Evolutionary conservation across 2,113 vertebrate genomes (phyloP).

Genomic region (Oriolus oriolus): DNA sequence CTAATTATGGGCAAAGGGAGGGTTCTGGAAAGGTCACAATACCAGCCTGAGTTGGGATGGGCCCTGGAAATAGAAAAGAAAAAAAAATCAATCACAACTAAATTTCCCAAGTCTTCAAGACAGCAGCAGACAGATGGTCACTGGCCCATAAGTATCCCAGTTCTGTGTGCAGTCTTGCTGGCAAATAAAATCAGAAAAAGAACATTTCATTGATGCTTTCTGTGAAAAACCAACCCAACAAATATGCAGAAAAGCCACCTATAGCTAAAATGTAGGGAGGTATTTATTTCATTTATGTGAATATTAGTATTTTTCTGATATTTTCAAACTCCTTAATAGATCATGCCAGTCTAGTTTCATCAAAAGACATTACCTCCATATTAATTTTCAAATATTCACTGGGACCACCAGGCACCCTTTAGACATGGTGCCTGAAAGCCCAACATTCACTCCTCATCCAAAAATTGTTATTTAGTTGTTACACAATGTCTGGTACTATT

Average conservation of each 20-base stretch:
- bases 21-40: background rate
- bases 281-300: background rate
- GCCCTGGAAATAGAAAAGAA: background rate
- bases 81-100: background rate
- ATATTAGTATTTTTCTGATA: background rate
- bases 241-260: background rate
- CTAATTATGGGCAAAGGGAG: background rate
- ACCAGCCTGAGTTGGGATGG: background rate
- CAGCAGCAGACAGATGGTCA: background rate
- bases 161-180: background rate
- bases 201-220: background rate
- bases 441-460: background rate
- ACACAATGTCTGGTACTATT: background rate
- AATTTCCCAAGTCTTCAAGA: background rate
- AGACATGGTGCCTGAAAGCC: background rate
- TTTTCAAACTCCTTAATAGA: background rate
- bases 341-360: background rate
- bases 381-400: background rate
- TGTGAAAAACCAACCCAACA: background rate
- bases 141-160: background rate
- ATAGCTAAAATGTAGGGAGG: background rate
- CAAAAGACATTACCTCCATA: background rate
- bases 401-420: rapidly evolving
- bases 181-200: background rate
- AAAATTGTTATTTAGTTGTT: background rate